Percentiles rank a stretch among this genome's conserved stretches.
Conservation (phyloP, 2,113 vertebrate genomes). For the Rhinopomastus cyanomelas region DNA sequence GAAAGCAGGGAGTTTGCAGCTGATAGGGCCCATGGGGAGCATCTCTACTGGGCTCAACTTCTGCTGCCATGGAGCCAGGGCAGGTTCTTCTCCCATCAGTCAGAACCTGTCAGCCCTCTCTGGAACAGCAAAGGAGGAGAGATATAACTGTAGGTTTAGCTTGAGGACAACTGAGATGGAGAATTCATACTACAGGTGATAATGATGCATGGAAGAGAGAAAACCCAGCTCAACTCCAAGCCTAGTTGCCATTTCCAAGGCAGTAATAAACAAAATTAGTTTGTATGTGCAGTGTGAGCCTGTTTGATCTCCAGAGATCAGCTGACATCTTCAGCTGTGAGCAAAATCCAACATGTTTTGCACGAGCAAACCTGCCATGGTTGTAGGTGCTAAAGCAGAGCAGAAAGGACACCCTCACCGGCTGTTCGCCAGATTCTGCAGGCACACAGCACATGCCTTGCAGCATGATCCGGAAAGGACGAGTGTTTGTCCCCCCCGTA, state of each 20-base stretch:
- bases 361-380: not conserved
- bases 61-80: not conserved
- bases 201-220: not conserved
- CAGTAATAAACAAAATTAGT: not conserved
- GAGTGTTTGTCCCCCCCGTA: not conserved
- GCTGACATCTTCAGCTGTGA: not conserved
- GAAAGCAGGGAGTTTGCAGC: not conserved
- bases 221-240: not conserved
- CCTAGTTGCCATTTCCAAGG: not conserved
- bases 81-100: not conserved
- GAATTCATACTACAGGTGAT: not conserved
- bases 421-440: not conserved
- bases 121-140: not conserved
- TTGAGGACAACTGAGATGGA: not conserved
- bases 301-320: not conserved
- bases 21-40: rapidly evolving
- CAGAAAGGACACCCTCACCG: not conserved
- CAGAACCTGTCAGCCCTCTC: not conserved
- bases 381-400: not conserved
- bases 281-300: not conserved
- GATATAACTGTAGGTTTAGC: not conserved
- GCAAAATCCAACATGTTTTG: not conserved
- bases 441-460: not conserved
- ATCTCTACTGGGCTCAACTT: not conserved
- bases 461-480: not conserved